Base-by-base conservation (phyloP, 2,888 invertebrate species). In the Syrista parreyssii region DNA sequence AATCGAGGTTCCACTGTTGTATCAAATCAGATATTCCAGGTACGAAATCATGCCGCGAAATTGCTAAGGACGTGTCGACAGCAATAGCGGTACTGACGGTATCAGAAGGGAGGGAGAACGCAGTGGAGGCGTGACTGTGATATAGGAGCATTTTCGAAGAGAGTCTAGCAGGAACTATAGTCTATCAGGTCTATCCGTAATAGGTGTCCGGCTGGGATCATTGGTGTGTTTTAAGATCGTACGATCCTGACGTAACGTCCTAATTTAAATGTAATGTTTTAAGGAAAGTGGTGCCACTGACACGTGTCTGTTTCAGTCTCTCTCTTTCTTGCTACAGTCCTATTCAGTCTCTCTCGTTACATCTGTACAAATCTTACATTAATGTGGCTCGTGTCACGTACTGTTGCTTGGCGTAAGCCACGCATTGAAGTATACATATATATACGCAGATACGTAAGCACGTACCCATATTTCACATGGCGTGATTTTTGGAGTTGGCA, bases 111-210 rank as follows among this genome's bases (percentile, higher is more conserved):
- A 34, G 55, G 73, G 23, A 36, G 23, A 6, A 55, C 23, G 15
- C 12, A 40, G 23, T 55, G 40, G 68, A 76, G 32, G 78, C 78
- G 73, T 78, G 76, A 78, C 68, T 75, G 72, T n/a, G 30, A 40
- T 55, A 74, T 32, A 30, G 40, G 30, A 72, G 34, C 15, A 35
- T 15, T 55, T 23, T 15, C 40, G 9, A 6, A 55, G 40, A 55
- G 23, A 23, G 23, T n/a, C n/a, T n/a, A n/a, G n/a, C n/a, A n/a
- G n/a, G n/a, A n/a, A n/a, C n/a, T n/a, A n/a, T n/a, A n/a, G n/a
- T n/a, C n/a, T n/a, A n/a, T n/a, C n/a, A n/a, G n/a, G 40, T 55
- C 40, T 55, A 15, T 6, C 23, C 23, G 40, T 23, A 9, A 55
- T 55, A 55, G 23, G 9, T 9, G 40, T 15, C 23, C 6, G 40